Evolutionary conservation across 1,140 invertebrate genomes (phyloP).

Genomic region (Diabrotica undecimpunctata): DNA sequence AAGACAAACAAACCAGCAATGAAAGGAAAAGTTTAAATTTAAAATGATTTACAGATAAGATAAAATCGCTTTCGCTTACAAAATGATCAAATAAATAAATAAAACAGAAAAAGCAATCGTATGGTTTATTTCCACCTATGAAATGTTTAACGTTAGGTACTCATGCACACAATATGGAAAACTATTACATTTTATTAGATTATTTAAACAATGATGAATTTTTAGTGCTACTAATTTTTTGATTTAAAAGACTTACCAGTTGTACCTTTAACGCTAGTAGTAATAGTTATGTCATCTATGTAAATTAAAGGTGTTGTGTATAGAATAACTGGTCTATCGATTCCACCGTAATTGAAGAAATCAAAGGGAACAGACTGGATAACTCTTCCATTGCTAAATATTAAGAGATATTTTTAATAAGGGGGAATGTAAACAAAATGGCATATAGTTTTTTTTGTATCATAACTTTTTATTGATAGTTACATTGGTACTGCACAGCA

Average conservation of each 20-base stretch:
- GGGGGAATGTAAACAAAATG: not conserved
- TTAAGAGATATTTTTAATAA: slow-evolving; percentile 37
- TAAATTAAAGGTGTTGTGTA: slow-evolving; percentile 79
- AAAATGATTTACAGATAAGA: too few species aligned
- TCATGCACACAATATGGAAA: too few species aligned
- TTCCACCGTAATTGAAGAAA: slow-evolving; percentile 97
- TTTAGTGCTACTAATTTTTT: too few species aligned
- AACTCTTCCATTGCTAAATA: slow-evolving; percentile 56
- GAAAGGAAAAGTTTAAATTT: too few species aligned
- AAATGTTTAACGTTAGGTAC: too few species aligned
- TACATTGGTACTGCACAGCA: not conserved
- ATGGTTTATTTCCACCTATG: too few species aligned
- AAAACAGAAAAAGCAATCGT: too few species aligned
- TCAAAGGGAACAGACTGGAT: slow-evolving; percentile 84
- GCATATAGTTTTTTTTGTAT: not conserved
- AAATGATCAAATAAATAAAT: too few species aligned
- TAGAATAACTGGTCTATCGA: slow-evolving; percentile 84
- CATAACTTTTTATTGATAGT: not conserved
- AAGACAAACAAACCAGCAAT: too few species aligned
- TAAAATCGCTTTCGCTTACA: too few species aligned
- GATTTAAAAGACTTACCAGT: slow-evolving; percentile 25
- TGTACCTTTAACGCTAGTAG: slow-evolving; percentile 61
- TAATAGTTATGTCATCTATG: slow-evolving; percentile 79
- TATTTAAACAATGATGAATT: too few species aligned
- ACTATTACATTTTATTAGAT: too few species aligned